These are phyloP conservation scores for Drosophila leontia DNA, from an alignment of 1,140 invertebrate genomes.

Conservation along the genomic window DNA sequence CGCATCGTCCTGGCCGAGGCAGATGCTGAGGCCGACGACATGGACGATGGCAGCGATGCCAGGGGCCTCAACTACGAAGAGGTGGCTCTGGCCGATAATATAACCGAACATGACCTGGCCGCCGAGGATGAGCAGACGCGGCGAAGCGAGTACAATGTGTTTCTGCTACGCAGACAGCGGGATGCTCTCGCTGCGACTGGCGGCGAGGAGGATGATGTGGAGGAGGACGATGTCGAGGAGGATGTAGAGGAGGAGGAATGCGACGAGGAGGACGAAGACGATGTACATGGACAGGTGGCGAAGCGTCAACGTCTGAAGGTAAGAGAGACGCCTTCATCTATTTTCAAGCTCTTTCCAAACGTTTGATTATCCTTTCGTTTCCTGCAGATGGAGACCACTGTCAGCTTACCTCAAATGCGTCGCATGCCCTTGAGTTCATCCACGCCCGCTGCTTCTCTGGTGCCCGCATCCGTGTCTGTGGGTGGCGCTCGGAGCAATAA, in stretches of 20 bases:
- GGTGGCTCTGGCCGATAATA: constrained; percentile 70
- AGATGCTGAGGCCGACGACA: constrained; percentile 53
- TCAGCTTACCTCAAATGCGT: constrained; percentile 37
- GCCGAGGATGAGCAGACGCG: constrained; percentile 71
- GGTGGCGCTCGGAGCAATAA: constrained; percentile 12
- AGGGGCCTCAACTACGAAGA: constrained; percentile 64
- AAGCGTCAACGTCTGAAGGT: constrained; percentile 48
- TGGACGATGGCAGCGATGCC: constrained; percentile 65
- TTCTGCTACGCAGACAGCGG: constrained; percentile 44
- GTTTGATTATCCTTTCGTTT: not conserved
- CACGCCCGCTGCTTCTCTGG: constrained; percentile 49
- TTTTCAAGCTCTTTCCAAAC: too few species aligned
- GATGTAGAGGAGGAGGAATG: constrained; percentile 46
- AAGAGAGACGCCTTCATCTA: too few species aligned
- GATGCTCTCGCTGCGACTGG: constrained; percentile 3
- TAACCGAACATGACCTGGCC: constrained; percentile 72
- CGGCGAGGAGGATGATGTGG: constrained; percentile 15
- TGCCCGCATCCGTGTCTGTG: constrained; percentile 17
- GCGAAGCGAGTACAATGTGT: constrained; percentile 64
- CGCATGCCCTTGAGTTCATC: constrained; percentile 50
- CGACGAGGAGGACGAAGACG: constrained; percentile 59
- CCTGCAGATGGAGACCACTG: constrained; percentile 24
- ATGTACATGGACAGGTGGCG: constrained; percentile 31
- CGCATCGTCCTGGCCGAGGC: constrained; percentile 66
- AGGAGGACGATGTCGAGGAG: constrained; percentile 28